Conservation (phyloP, 2,888 invertebrate genomes). For the Caenorhabditis angaria region DNA sequence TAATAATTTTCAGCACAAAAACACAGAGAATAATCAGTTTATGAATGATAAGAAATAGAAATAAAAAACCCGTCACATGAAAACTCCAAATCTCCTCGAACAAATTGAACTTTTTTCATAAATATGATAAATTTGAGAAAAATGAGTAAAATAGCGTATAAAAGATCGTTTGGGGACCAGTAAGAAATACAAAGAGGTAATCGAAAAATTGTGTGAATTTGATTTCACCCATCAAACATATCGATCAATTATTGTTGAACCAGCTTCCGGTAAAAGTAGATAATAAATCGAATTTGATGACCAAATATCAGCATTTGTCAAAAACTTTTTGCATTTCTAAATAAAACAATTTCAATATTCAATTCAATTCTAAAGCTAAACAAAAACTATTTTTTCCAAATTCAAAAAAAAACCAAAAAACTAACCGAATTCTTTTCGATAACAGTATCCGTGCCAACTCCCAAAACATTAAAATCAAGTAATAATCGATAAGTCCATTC, state of each 20-base stretch:
- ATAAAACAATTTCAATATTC: neutral
- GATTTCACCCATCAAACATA: neutral
- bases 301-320: slow-evolving; percentile 47
- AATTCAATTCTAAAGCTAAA: neutral
- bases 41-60: no score
- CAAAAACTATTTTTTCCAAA: neutral
- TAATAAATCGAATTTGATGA: slow-evolving; percentile 32
- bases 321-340: slow-evolving; percentile 5
- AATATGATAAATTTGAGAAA: no score
- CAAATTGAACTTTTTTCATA: slow-evolving; percentile 1
- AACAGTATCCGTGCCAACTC: slow-evolving; percentile 19
- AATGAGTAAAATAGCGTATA: neutral
- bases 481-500: slow-evolving; percentile 71
- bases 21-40: no score
- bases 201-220: neutral
- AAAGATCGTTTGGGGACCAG: neutral
- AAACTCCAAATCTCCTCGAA: neutral
- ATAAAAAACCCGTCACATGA: no score
- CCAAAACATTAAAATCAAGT: slow-evolving; percentile 57
- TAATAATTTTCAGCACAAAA: no score
- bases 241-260: slow-evolving; percentile 65
- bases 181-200: neutral
- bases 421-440: slow-evolving; percentile 18
- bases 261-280: slow-evolving; percentile 67
- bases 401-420: slow-evolving; percentile 13